phyloP scores from a whole-genome alignment of 2,888 invertebrate genomes.

The Tanypteryx hageni region DNA sequence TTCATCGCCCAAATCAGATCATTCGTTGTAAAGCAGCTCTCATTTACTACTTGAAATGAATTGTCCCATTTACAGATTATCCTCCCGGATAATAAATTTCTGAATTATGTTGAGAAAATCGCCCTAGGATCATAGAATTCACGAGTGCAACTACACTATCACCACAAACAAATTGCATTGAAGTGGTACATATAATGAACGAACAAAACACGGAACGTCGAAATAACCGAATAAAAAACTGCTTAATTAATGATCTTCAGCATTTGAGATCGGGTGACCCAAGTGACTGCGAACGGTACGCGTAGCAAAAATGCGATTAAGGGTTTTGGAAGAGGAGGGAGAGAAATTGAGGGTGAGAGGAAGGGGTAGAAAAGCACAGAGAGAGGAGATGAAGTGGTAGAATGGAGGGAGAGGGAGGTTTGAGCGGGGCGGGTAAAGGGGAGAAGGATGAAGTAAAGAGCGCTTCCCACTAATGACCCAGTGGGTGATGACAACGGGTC shows the following conservation, averaged over 20 bases:
- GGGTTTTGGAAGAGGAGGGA: not conserved
- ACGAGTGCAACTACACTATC: too few species aligned
- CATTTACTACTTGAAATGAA: too few species aligned
- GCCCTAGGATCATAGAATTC: too few species aligned
- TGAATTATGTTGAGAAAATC: too few species aligned
- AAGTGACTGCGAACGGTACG: not conserved
- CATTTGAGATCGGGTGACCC: not conserved
- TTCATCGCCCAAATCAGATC: too few species aligned
- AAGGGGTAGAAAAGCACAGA: too few species aligned
- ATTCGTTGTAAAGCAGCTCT: too few species aligned
- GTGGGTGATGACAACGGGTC: conserved; percentile 47
- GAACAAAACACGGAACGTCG: not conserved
- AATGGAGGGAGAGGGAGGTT: not conserved
- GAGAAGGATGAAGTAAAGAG: not conserved
- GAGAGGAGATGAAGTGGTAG: too few species aligned
- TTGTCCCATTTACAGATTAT: too few species aligned
- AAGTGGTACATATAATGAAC: not conserved
- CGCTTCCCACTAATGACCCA: conserved; percentile 55
- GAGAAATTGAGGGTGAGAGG: not conserved
- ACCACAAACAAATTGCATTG: not conserved
- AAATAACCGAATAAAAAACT: not conserved
- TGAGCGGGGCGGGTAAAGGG: not conserved
- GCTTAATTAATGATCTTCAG: not conserved
- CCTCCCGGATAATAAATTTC: too few species aligned
- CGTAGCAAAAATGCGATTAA: not conserved